phyloP scores from a whole-genome alignment of 2,888 invertebrate genomes.

The Monochamus alternatus region DNA sequence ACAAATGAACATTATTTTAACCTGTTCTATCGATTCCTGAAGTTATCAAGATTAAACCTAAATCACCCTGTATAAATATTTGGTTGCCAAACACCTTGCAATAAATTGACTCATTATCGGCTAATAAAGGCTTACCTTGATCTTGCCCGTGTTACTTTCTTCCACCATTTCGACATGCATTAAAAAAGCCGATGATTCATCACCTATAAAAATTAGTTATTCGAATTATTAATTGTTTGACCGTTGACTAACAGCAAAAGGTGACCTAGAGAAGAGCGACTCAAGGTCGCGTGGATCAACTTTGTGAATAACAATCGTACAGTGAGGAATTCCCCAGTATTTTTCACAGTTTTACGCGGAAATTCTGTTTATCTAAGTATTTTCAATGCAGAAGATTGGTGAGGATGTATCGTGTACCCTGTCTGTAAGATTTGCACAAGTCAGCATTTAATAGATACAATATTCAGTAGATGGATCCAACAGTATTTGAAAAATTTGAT shows the following conservation, averaged over 20 bases:
- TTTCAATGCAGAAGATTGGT: not conserved
- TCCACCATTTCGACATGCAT: not conserved
- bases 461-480: not conserved
- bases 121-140: constrained; percentile 1
- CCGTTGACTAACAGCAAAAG: constrained; percentile 46
- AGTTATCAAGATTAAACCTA: too few relatives aligned
- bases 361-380: constrained; percentile 18
- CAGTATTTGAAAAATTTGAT: too few relatives aligned
- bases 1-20: too few relatives aligned
- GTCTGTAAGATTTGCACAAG: not conserved
- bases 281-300: constrained; percentile 50
- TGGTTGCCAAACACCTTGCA: too few relatives aligned
- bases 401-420: not conserved
- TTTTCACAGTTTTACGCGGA: constrained; percentile 37
- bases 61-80: too few relatives aligned
- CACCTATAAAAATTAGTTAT: constrained; percentile 25
- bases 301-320: constrained; percentile 48
- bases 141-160: not conserved
- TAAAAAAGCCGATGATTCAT: constrained; percentile 17
- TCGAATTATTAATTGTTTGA: constrained; percentile 26
- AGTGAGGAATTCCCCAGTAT: constrained; percentile 51
- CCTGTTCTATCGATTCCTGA: too few relatives aligned
- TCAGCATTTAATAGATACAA: not conserved
- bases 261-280: constrained; percentile 57
- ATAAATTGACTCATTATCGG: not conserved